Percentiles rank a stretch among this genome's conserved stretches.
Evolutionary conservation across 2,888 invertebrate genomes (phyloP).

Genomic region (Tubulanus polymorphus): DNA sequence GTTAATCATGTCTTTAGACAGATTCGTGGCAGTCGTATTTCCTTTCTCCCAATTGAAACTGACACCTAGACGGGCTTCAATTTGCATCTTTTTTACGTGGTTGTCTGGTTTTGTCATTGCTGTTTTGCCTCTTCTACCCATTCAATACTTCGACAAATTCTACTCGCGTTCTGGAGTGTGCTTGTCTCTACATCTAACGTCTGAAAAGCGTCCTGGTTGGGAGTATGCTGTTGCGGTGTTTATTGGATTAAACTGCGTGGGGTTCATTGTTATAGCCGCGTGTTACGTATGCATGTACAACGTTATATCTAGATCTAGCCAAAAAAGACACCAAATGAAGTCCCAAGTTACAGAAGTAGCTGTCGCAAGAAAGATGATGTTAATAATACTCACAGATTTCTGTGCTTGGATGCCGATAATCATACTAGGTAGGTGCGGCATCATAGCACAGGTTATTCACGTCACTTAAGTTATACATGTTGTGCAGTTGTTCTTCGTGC

Average conservation of each 20-base stretch:
- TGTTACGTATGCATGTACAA: slow-evolving; percentile 45
- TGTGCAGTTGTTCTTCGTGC: too few species aligned
- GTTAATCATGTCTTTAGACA: slow-evolving; percentile 62
- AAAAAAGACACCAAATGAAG: slow-evolving; percentile 23
- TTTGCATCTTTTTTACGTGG: slow-evolving; percentile 32
- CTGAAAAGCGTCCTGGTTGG: slow-evolving; percentile 44
- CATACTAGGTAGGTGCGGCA: neutral
- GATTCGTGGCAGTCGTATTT: slow-evolving; percentile 62
- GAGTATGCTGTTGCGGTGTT: slow-evolving; percentile 45
- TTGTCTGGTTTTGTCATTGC: slow-evolving; percentile 30
- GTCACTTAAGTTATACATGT: too few species aligned
- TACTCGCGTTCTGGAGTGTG: slow-evolving; percentile 47
- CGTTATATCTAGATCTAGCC: slow-evolving; percentile 24
- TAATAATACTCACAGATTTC: slow-evolving; percentile 41
- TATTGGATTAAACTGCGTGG: slow-evolving; percentile 40
- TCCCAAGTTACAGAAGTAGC: slow-evolving; percentile 26
- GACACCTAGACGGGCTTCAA: slow-evolving; percentile 24
- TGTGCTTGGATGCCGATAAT: slow-evolving; percentile 40
- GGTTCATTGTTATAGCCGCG: slow-evolving; percentile 39
- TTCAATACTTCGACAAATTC: slow-evolving; percentile 37
- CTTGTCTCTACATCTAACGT: slow-evolving; percentile 45
- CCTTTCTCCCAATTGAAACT: slow-evolving; percentile 53
- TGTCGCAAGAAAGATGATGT: slow-evolving; percentile 40
- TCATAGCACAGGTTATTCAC: too few species aligned
- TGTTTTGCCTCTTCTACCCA: slow-evolving; percentile 35